Evolutionary conservation across 2,888 invertebrate species (phyloP).

Genomic region (Drosophila atroscutellata): DNA sequence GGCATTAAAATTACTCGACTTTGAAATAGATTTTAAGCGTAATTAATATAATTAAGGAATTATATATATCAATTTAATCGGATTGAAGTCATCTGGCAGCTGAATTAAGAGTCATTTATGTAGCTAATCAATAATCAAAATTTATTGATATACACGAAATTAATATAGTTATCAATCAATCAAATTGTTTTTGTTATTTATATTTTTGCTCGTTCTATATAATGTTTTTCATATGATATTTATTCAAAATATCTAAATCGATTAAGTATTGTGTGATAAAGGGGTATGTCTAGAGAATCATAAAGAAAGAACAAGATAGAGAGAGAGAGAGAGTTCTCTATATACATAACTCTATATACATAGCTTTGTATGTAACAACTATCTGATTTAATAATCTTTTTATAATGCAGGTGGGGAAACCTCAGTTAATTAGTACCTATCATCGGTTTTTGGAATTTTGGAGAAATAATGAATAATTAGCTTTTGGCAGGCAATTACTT

Average conservation of each 20-base stretch:
- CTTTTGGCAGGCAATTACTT: too few relatives aligned
- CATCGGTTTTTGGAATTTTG: too few relatives aligned
- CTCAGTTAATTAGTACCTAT: too few relatives aligned
- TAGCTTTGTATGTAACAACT: neutral
- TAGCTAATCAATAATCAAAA: neutral
- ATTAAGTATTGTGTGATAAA: neutral
- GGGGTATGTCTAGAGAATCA: rapidly evolving
- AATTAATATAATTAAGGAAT: neutral
- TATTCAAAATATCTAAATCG: neutral
- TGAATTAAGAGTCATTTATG: neutral
- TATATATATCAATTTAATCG: neutral
- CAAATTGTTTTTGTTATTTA: neutral
- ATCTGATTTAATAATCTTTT: neutral
- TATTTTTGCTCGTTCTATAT: too few relatives aligned
- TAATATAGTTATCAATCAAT: neutral
- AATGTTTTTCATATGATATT: neutral
- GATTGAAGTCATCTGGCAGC: neutral
- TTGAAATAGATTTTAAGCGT: neutral
- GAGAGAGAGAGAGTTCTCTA: too few relatives aligned
- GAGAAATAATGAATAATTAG: too few relatives aligned
- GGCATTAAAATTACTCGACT: too few relatives aligned
- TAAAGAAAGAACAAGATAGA: too few relatives aligned
- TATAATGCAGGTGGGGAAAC: too few relatives aligned
- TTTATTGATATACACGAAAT: neutral
- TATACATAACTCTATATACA: too few relatives aligned